A percentile compares a stretch with the other conserved stretches of the same genome.
These are phyloP conservation scores for Polypterus bichir DNA, from an alignment of 2,113 vertebrate genomes.

Conservation along the genomic window DNA sequence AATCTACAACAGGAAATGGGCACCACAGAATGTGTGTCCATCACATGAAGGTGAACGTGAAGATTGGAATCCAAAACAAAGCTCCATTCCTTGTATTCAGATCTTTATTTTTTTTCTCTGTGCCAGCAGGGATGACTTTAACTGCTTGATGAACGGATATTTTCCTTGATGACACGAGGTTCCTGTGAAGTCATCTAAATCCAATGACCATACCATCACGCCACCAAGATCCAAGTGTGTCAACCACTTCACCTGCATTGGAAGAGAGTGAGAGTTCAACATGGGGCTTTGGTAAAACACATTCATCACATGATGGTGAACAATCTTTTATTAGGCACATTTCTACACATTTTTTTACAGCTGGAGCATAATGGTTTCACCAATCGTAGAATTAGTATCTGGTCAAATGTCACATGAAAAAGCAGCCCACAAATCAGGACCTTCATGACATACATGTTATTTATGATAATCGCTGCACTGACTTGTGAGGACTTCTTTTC, in stretches of 20 bases:
- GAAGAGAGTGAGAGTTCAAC: background rate
- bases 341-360: no score
- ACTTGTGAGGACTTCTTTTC: no score
- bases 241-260: conserved; percentile 1
- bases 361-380: no score
- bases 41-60: background rate
- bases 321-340: no score
- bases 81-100: no score
- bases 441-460: no score
- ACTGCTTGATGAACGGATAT: conserved; percentile 8
- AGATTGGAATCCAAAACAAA: no score
- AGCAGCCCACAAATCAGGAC: no score
- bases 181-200: conserved; percentile 9
- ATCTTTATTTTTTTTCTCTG: background rate
- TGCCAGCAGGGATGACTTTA: background rate
- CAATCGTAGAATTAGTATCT: no score
- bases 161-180: background rate
- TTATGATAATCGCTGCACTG: no score
- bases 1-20: background rate
- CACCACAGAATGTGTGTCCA: background rate
- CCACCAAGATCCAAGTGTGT: conserved; percentile 1
- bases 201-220: conserved; percentile 9
- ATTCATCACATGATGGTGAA: no score
- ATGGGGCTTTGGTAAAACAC: background rate
- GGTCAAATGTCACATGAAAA: no score